A percentile compares a stretch with the other conserved stretches of the same genome.
Evolutionary conservation across 2,797 vertebrate genomes (phyloP).

Genomic region (Adrianichthys oophorus): DNA sequence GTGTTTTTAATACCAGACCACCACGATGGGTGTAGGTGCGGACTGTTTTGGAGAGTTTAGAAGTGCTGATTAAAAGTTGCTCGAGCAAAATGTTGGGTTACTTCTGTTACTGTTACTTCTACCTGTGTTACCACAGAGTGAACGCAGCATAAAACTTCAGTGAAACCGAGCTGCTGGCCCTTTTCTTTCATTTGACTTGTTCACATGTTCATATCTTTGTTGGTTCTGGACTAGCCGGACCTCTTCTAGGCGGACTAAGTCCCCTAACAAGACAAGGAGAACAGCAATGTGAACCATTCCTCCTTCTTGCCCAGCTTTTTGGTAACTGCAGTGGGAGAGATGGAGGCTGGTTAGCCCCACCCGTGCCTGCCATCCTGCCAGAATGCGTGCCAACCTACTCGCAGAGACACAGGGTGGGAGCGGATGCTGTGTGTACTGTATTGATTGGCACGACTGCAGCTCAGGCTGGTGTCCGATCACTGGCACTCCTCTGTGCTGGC

Average conservation of each 20-base stretch:
- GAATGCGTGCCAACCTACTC: constrained; percentile 50
- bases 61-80: too few species aligned
- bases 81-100: too few species aligned
- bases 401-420: constrained; percentile 49
- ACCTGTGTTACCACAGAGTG: background rate
- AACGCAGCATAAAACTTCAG: background rate
- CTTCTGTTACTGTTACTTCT: too few species aligned
- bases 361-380: constrained; percentile 25
- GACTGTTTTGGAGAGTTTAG: too few species aligned
- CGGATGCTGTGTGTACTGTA: constrained; percentile 52
- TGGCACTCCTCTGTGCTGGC: constrained; percentile 40
- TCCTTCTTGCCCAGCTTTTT: constrained; percentile 2
- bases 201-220: too few species aligned
- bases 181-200: constrained; percentile 13
- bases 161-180: constrained; percentile 28
- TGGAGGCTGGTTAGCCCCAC: constrained; percentile 12
- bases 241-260: constrained; percentile 46
- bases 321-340: constrained; percentile 8
- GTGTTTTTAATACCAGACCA: too few species aligned
- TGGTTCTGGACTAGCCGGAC: background rate
- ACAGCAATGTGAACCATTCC: constrained; percentile 2
- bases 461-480: constrained; percentile 45
- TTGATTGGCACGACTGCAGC: constrained; percentile 61
- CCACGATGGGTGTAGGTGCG: too few species aligned
- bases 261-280: constrained; percentile 5